phyloP scores from a whole-genome alignment of 1,140 invertebrate species.

The Lordiphosa collinella region DNA sequence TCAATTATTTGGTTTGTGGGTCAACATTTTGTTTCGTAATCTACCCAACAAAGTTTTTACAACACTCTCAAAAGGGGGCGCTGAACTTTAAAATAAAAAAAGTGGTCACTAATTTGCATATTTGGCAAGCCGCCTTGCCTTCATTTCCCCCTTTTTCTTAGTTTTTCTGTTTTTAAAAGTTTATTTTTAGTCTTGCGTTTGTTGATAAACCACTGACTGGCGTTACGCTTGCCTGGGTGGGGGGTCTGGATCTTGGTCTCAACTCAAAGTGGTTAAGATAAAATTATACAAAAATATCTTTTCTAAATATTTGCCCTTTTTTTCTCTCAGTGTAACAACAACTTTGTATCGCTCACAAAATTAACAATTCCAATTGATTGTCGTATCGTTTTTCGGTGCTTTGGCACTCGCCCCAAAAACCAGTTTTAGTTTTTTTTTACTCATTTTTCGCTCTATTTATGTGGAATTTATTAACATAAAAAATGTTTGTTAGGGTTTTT shows the following conservation, averaged over 20 bases:
- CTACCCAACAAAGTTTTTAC: conserved; percentile 31
- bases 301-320: no score
- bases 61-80: conserved; percentile 11
- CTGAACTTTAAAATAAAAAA: conserved; percentile 19
- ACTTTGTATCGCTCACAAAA: no score
- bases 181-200: conserved; percentile 30
- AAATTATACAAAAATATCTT: no score
- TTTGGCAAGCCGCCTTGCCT: conserved; percentile 11
- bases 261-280: no score
- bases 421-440: background rate
- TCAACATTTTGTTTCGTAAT: conserved; percentile 47
- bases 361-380: no score
- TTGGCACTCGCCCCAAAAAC: background rate
- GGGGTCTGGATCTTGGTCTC: no score
- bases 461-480: background rate
- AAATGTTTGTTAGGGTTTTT: conserved; percentile 6
- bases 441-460: background rate
- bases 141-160: conserved; percentile 10
- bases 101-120: conserved; percentile 23
- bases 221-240: background rate
- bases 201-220: conserved; percentile 7
- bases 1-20: conserved; percentile 57
- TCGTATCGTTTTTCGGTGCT: no score
- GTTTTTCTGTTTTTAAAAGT: conserved; percentile 2
- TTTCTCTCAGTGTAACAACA: no score